phyloP scores from a whole-genome alignment of 2,888 invertebrate genomes.

The Nemotelus nigrinus region DNA sequence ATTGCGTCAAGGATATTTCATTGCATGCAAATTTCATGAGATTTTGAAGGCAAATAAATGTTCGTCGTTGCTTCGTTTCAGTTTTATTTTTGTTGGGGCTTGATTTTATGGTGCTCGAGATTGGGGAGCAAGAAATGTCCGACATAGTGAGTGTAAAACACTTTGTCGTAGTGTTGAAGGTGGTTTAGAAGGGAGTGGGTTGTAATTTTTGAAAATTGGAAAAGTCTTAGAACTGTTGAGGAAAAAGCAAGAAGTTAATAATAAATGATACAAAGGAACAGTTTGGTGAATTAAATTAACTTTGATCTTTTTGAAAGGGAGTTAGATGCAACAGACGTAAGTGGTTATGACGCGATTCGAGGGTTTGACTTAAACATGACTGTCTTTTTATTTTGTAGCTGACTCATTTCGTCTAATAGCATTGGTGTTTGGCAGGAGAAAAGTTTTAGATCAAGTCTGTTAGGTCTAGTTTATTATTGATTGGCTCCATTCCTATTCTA shows the following conservation, averaged over 20 bases:
- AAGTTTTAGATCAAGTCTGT: no score
- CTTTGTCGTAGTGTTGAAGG: not conserved
- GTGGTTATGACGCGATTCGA: not conserved
- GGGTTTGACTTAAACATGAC: no score
- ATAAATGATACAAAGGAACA: not conserved
- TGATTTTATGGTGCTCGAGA: not conserved
- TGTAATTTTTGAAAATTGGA: not conserved
- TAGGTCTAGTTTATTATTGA: no score
- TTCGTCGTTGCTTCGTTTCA: no score
- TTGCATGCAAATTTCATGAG: constrained; percentile 31
- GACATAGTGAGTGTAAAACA: no score
- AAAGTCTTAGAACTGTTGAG: not conserved
- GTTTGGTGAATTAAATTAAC: no score
- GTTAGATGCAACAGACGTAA: not conserved
- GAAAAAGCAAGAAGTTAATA: not conserved
- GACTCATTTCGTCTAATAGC: no score
- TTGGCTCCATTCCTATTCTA: no score
- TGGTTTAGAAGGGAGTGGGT: not conserved
- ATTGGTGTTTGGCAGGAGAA: no score
- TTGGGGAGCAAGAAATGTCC: not conserved
- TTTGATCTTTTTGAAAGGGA: not conserved
- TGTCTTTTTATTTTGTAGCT: no score
- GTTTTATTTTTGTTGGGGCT: not conserved
- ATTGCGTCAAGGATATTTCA: not conserved
- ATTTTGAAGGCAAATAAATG: not conserved